Conservation (phyloP, 2,888 invertebrate genomes). For the Lasioglossum calceatum region DNA sequence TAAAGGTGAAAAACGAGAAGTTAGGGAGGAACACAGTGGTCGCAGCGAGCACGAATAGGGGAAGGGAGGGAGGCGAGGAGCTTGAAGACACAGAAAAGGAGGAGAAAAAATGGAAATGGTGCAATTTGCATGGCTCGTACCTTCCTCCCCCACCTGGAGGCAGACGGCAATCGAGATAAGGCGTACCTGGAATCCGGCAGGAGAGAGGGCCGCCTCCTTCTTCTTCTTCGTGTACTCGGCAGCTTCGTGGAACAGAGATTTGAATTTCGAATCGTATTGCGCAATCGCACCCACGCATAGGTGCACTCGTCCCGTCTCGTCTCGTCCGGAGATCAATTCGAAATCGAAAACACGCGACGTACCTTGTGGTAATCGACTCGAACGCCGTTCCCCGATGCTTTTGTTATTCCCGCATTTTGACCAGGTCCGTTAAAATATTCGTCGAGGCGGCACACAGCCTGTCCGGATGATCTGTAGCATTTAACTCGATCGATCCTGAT, state of each 20-base stretch:
- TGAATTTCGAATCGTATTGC: constrained; percentile 72
- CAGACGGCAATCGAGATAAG: constrained; percentile 70
- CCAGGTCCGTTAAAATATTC: constrained; percentile 37
- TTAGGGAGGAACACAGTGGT: constrained; percentile 18
- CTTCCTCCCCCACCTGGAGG: constrained; percentile 51
- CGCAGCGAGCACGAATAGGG: neutral
- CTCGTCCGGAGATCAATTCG: constrained; percentile 33
- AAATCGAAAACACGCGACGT: constrained; percentile 55
- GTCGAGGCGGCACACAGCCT: neutral
- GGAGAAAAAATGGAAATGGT: constrained; percentile 72
- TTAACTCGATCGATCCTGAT: neutral
- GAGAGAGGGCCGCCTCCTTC: constrained; percentile 44
- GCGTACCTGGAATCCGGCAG: constrained; percentile 64
- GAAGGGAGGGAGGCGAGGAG: neutral
- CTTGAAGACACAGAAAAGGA: constrained; percentile 38
- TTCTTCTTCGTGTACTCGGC: constrained; percentile 6
- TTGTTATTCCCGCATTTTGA: constrained; percentile 22
- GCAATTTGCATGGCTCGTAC: constrained; percentile 67
- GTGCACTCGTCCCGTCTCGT: constrained; percentile 49
- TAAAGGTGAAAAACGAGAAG: constrained; percentile 6
- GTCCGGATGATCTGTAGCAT: constrained; percentile 8
- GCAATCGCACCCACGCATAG: constrained; percentile 70
- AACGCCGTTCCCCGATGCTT: neutral
- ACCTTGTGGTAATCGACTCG: neutral
- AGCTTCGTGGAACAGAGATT: constrained; percentile 67